Evolutionary conservation across 1,140 invertebrate genomes (phyloP), one percentile per base, ranked within the genome.

Genomic region (Samia ricini): DNA sequence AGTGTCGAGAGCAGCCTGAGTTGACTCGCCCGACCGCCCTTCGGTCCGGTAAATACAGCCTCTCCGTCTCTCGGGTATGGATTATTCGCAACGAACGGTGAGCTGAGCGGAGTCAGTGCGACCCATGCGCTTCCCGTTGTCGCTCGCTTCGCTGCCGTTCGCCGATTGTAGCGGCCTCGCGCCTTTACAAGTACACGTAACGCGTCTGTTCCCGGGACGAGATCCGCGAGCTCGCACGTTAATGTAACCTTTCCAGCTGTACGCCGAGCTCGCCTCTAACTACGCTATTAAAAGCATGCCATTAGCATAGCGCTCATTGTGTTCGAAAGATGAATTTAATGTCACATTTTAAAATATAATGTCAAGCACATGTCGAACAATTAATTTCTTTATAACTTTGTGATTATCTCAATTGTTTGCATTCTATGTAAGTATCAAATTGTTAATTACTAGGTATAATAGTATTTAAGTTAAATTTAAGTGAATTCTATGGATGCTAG

Each of bases 31-130:
- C 83, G 79, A 68, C 71, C 85, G 79, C 77, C 75, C 82, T 83
- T 78, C 71, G 76, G 79, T 85, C 84, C 84, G 74, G 79, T 81
- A 81, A 84, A 79, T 80, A 85, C 79, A 83, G 83, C 84, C 86
- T 82, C 81, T 78, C 73, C 76, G 75, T 76, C 79, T 74, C 79
- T 78, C 83, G 71, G 77, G 79, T 88, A 87, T 89, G 79, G 86
- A 89, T 89, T 85, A 85, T 85, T 87, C 81, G 84, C 70, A 73
- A 66, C 66, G 70, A 77, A 69, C 77, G 69, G 71, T 69, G 68
- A 82, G 72, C 76, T 69, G 68, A 82, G 72, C 76, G 76, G 68
- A 76, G 72, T 76, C 84, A 89, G 86, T 89, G 74, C 86, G 78
- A 82, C 77, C 85, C 81, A 82, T 83, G 84, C 84, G 77, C 71